Conservation (phyloP, 2,888 invertebrate species). For the Brachyptera risi region DNA sequence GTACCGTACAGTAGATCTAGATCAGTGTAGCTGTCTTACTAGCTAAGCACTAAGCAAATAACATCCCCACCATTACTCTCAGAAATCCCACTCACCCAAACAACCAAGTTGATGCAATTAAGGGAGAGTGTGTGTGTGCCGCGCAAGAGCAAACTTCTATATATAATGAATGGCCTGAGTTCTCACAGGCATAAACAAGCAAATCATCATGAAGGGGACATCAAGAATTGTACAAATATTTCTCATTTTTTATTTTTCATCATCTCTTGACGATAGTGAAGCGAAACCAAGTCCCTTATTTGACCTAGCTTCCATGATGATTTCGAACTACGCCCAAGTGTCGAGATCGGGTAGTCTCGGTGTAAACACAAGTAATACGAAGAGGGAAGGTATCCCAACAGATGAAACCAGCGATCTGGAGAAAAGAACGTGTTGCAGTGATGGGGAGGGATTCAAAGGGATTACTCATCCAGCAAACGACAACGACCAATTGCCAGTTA, state of each 20-base stretch:
- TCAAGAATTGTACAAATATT: background rate
- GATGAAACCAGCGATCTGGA: too few species aligned
- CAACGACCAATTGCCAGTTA: background rate
- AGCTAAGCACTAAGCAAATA: too few species aligned
- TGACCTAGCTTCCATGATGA: background rate
- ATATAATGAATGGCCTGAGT: too few species aligned
- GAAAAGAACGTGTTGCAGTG: background rate
- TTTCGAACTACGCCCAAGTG: constrained; percentile 1
- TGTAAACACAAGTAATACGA: too few species aligned
- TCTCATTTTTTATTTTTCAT: background rate
- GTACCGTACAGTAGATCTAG: too few species aligned
- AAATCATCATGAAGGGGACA: constrained; percentile 1
- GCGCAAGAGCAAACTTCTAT: background rate
- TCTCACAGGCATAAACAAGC: background rate
- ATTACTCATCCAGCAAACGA: background rate
- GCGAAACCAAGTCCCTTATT: background rate
- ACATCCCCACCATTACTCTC: too few species aligned
- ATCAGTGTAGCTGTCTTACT: too few species aligned
- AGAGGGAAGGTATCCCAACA: too few species aligned
- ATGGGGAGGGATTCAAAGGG: background rate
- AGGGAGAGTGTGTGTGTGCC: too few species aligned
- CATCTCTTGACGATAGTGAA: too few species aligned
- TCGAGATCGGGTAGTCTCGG: background rate
- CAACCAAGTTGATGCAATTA: too few species aligned
- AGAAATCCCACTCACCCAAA: too few species aligned